Conservation (phyloP, 2,797 vertebrate species). For the Notolabrus celidotus region DNA sequence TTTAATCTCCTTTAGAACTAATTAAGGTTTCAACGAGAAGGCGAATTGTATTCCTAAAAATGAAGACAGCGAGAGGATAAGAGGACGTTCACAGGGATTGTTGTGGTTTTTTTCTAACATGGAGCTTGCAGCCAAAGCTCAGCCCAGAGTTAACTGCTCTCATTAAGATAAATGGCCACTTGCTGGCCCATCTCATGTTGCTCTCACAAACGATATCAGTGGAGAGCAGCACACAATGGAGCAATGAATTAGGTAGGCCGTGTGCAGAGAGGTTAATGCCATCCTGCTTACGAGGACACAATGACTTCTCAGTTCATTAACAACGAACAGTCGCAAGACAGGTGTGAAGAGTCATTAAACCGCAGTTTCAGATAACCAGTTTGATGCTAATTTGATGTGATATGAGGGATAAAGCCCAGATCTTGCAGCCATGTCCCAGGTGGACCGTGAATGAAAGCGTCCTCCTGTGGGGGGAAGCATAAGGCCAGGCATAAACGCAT, state of each 20-base stretch:
- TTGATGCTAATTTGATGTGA: slow-evolving; percentile 51
- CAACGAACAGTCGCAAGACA: slow-evolving; percentile 38
- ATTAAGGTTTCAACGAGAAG: slow-evolving; percentile 81
- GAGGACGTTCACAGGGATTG: slow-evolving; percentile 42
- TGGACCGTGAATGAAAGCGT: slow-evolving; percentile 34
- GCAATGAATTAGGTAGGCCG: slow-evolving; percentile 58
- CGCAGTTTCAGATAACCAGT: slow-evolving; percentile 25
- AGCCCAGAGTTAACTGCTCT: slow-evolving; percentile 72
- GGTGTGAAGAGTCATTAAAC: slow-evolving; percentile 66
- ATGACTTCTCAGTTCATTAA: slow-evolving; percentile 65
- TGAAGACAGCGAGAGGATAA: slow-evolving; percentile 62
- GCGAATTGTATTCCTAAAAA: slow-evolving; percentile 74
- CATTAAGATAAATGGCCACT: slow-evolving; percentile 79
- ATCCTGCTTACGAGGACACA: slow-evolving; percentile 45
- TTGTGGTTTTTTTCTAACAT: slow-evolving; percentile 23
- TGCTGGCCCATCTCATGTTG: slow-evolving; percentile 66
- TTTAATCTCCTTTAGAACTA: slow-evolving; percentile 85
- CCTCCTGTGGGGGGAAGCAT: slow-evolving; percentile 32
- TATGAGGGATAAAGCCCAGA: slow-evolving; percentile 27
- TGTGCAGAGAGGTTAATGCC: slow-evolving; percentile 43
- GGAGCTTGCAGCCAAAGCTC: slow-evolving; percentile 57
- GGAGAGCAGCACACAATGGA: slow-evolving; percentile 54
- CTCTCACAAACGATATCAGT: slow-evolving; percentile 68
- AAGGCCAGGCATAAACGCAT: slow-evolving; percentile 42
- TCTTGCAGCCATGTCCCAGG: slow-evolving; percentile 35